Base-by-base conservation (phyloP, 2,888 invertebrate genomes). In the Heliconius hortense region DNA sequence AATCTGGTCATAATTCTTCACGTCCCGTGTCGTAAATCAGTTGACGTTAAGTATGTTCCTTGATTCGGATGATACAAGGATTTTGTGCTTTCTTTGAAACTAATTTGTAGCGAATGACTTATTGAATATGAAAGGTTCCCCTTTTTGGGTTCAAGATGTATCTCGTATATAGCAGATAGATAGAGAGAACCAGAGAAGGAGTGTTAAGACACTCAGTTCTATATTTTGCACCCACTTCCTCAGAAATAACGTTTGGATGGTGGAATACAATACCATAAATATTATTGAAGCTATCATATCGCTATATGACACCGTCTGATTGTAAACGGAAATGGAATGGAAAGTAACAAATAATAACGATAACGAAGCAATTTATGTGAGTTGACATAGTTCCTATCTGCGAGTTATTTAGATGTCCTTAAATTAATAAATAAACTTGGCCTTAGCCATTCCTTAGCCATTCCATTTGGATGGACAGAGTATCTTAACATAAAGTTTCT, bases 11-110 rank as follows among this genome's bases (percentile, higher is more conserved):
- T 72, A 76, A 71, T 69, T 76, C 74, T 64, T 48, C 76, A 56
- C 26, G 74, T 56, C 72, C 71, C 31, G 39, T 69, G 53, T 72
- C 53, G 74, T 76, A 78, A 74, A 78, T 78, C 76, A 76, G 60
- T 28, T 72, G 48, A 69, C 60, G 56, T 39, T 60, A 72, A 76
- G 72, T 69, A 70, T 53, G 64, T 53, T 59, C 74, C 64, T 72
- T 72, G 68, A 72, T 66, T 39, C 70, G 75, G 63, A 10, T 62
- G 64, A 64, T 62, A 67, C 69, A 48, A 53, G 64, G 71, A 64
- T 71, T 75, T 70, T 69, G 10, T 21, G 21, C 43, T 35, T 26
- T 43, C 7, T 18, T 28, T 69, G 48, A 35, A n/a, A 64, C n/a
- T 35, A 63, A 35, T 31, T 64, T 24, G 64, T 24, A 39, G 13